Percentiles rank a stretch among this genome's conserved stretches.
Evolutionary conservation across 2,888 invertebrate species (phyloP).

Genomic region (Agrochola macilenta): DNA sequence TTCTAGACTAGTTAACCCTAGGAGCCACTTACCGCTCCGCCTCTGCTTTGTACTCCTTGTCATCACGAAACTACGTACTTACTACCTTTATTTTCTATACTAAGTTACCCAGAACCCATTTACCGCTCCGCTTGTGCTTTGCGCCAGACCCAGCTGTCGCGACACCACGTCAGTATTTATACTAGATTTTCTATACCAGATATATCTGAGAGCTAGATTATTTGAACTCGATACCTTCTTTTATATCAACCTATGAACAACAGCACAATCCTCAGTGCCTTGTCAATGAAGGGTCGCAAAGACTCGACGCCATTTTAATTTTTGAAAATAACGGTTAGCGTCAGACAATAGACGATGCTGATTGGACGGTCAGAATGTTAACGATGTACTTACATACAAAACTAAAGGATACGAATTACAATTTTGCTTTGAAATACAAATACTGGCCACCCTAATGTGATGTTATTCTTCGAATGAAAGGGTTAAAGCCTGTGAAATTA

Average conservation of each 20-base stretch:
- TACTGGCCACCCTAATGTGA: slow-evolving; percentile 13
- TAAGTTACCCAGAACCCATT: slow-evolving; percentile 68
- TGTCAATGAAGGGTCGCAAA: background rate
- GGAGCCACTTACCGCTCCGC: background rate
- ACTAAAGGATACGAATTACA: slow-evolving; percentile 7
- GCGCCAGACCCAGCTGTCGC: slow-evolving; percentile 84
- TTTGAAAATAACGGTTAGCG: background rate
- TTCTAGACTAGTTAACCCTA: background rate
- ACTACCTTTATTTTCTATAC: background rate
- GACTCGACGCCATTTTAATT: background rate
- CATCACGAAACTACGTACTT: background rate
- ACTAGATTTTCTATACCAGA: background rate
- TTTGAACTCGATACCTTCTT: background rate
- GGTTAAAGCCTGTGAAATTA: slow-evolving; percentile 19
- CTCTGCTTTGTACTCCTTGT: background rate
- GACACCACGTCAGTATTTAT: slow-evolving; percentile 76
- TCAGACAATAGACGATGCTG: background rate
- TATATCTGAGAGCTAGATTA: background rate
- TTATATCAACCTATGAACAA: background rate
- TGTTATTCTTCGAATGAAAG: slow-evolving; percentile 10
- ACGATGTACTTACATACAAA: slow-evolving; percentile 10
- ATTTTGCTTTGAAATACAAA: slow-evolving; percentile 27
- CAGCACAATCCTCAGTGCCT: background rate
- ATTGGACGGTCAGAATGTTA: background rate
- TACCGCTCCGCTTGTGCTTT: slow-evolving; percentile 82